Percentiles rank a stretch among this genome's conserved stretches.
Conservation (phyloP, 2,797 vertebrate genomes). For the Austrolebias charrua region DNA sequence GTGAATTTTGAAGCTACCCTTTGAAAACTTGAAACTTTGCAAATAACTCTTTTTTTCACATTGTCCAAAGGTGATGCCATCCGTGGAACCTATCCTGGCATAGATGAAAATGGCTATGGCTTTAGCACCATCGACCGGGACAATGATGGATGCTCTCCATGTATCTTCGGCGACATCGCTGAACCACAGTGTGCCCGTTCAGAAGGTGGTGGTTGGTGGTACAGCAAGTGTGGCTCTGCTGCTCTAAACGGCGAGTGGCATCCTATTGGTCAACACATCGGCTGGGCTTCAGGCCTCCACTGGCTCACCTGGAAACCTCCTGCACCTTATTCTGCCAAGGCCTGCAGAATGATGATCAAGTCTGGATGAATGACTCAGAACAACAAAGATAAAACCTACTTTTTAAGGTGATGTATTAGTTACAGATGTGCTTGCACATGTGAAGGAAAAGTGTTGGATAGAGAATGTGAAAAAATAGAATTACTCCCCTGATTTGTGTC, state of each 20-base stretch:
- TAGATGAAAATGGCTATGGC: constrained; percentile 64
- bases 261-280: constrained; percentile 4
- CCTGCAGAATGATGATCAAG: neutral
- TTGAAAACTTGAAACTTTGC: too few species aligned
- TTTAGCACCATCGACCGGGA: constrained; percentile 71
- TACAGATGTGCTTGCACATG: too few species aligned
- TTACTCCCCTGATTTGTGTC: too few species aligned
- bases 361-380: constrained; percentile 9
- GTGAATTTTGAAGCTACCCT: too few species aligned
- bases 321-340: too few species aligned
- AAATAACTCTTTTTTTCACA: too few species aligned
- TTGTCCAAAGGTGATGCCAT: constrained; percentile 62
- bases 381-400: too few species aligned
- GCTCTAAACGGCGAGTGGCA: constrained; percentile 67
- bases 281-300: constrained; percentile 58
- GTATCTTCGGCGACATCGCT: constrained; percentile 55
- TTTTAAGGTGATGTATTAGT: too few species aligned
- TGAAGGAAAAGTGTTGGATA: too few species aligned
- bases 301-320: constrained; percentile 55
- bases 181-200: constrained; percentile 3
- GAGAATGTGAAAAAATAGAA: too few species aligned
- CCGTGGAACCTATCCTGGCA: constrained; percentile 22
- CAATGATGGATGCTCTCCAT: constrained; percentile 65
- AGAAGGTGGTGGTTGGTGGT: constrained; percentile 66
- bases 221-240: constrained; percentile 71